Evolutionary conservation across 64 coral and sea anemone genomes (phyloP), one percentile per base, ranked within the genome.

Genomic region (Actinia tenebrosa): DNA sequence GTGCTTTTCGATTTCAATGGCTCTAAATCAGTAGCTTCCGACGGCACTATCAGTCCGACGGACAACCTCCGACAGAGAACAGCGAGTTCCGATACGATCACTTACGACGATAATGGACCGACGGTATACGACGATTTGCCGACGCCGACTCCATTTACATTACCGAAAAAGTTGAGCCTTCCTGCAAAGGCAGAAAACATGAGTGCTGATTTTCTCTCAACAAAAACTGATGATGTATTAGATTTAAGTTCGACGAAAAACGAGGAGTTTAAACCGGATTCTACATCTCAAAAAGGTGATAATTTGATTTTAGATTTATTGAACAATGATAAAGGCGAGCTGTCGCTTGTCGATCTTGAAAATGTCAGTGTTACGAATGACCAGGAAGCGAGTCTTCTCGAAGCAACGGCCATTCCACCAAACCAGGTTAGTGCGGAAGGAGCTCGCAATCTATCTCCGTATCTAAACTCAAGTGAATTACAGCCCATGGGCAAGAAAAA

Each of bases 1-100:
- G 37, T 60, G 37, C 86, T 84, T 63, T 93, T 97, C 46, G 91
- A 93, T 53, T 97, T 97, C 44, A 86, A 84, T 3, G 79, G 58
- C 22, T 7, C 42, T 23, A 79, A 75, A 75, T 78, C 52, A 26
- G 22, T n/a, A 1, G 53, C 53, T 4, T 55, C 85, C 23, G 60
- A 87, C 15, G 85, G 45, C 52, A 87, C 77, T 14, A 23, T 20
- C 7, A 91, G 84, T 55, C 84, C 85, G 72, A 42, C 71, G 53
- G 85, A 92, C 25, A 84, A 91, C 23, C 19, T 87, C 44, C 90
- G 90, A 3, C 78, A 92, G n/a, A 79, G 85, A 20, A 82, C 90
- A 26, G 90, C 56, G 13, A 92, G 90, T 80, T 86, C 86, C 7
- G 90, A 92, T 87, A 92, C 90, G 25, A 69, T 92, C 53, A 92